Conservation (phyloP, 2,888 invertebrate species). For the Noctua fimbriata region DNA sequence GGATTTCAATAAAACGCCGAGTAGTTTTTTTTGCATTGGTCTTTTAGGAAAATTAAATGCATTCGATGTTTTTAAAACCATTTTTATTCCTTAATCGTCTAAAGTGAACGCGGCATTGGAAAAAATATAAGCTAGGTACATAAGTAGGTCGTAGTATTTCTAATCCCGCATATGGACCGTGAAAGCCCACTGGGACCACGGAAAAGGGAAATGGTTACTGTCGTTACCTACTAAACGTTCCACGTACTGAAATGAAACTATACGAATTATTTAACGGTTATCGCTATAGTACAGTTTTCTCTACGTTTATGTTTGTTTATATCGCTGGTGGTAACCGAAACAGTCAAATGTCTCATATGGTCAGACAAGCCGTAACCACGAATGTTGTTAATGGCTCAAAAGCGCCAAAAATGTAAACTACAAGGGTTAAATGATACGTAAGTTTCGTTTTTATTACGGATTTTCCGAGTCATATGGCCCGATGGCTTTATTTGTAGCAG, state of each 20-base stretch:
- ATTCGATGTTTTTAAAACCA: not conserved
- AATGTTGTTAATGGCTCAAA: constrained; percentile 52
- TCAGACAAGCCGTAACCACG: constrained; percentile 38
- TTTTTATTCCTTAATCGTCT: not conserved
- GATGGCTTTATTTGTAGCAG: constrained; percentile 40
- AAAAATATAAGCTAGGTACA: not conserved
- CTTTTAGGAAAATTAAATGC: too few relatives aligned
- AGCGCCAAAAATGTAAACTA: constrained; percentile 54
- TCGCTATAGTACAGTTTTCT: constrained; percentile 20
- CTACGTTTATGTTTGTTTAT: constrained; percentile 21
- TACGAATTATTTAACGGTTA: constrained; percentile 32
- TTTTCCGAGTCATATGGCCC: constrained; percentile 48
- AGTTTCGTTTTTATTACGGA: constrained; percentile 51
- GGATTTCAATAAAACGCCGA: not conserved
- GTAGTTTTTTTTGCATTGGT: not conserved
- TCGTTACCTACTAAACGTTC: constrained; percentile 10
- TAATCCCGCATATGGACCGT: constrained; percentile 25
- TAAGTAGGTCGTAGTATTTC: not conserved
- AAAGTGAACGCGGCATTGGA: not conserved
- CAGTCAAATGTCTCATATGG: constrained; percentile 49
- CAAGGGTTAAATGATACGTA: constrained; percentile 56
- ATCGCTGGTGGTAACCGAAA: constrained; percentile 18
- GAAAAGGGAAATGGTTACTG: constrained; percentile 20
- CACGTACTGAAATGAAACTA: constrained; percentile 19
- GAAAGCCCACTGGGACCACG: constrained; percentile 16